phyloP scores from a whole-genome alignment of 2,888 invertebrate genomes.

The Xylota segnis region DNA sequence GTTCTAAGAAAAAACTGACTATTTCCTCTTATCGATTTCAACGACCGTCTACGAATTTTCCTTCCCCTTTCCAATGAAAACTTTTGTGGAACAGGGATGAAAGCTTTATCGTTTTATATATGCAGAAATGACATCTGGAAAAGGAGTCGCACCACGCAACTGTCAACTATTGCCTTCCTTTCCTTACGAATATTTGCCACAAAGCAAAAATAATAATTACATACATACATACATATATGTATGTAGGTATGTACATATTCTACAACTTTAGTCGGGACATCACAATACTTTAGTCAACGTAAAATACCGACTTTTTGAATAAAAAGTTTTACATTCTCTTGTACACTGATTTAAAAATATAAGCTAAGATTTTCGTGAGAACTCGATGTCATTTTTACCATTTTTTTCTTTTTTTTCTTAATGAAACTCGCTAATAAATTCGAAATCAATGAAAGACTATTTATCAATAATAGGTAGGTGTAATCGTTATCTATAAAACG shows the following conservation, averaged over 20 bases:
- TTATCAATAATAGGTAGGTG: slow-evolving; percentile 15
- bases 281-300: too few species aligned
- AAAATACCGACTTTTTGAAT: not conserved
- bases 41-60: slow-evolving; percentile 40
- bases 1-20: slow-evolving; percentile 41
- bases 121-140: slow-evolving; percentile 62
- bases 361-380: not conserved
- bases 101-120: slow-evolving; percentile 40
- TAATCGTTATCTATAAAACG: slow-evolving; percentile 22
- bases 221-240: too few species aligned
- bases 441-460: slow-evolving; percentile 1
- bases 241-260: not conserved
- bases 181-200: slow-evolving; percentile 1
- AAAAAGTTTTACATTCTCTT: not conserved
- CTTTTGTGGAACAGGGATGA: slow-evolving; percentile 39
- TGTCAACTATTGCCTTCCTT: slow-evolving; percentile 22
- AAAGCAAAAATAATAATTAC: slow-evolving; percentile 11
- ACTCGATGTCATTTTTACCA: not conserved
- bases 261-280: too few species aligned
- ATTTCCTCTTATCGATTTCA: slow-evolving; percentile 68
- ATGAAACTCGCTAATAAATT: not conserved
- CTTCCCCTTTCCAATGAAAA: slow-evolving; percentile 49
- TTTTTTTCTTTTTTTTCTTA: not conserved
- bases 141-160: slow-evolving; percentile 32
- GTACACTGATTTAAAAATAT: not conserved